Evolutionary conservation across 2,888 invertebrate species (phyloP).

Genomic region (Papilio protenor): DNA sequence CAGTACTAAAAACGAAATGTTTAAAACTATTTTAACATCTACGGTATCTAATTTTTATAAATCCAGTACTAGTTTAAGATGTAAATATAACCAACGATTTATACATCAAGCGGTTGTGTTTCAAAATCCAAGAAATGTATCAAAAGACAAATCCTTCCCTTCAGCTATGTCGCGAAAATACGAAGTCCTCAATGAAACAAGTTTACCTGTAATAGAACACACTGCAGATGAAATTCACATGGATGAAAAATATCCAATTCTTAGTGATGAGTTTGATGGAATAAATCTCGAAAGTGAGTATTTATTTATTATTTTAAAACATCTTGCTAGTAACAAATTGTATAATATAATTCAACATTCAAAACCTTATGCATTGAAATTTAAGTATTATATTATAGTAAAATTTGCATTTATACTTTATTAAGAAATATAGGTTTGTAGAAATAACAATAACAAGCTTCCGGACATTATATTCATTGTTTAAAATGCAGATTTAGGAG

Average conservation of each 20-base stretch:
- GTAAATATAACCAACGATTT: slow-evolving; percentile 4
- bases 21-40: slow-evolving; percentile 22
- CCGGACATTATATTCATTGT: not conserved
- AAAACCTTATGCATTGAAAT: too few relatives aligned
- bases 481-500: not conserved
- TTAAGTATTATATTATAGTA: too few relatives aligned
- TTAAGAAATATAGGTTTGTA: not conserved
- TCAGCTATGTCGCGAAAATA: slow-evolving; percentile 85
- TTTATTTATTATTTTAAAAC: not conserved
- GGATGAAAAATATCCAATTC: slow-evolving; percentile 63
- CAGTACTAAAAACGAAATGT: slow-evolving; percentile 17
- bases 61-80: slow-evolving; percentile 19
- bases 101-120: slow-evolving; percentile 15
- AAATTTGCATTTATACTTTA: not conserved
- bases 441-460: not conserved
- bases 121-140: slow-evolving; percentile 48
- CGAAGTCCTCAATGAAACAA: slow-evolving; percentile 88
- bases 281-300: slow-evolving; percentile 84
- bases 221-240: slow-evolving; percentile 86
- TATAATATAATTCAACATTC: not conserved
- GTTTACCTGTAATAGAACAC: slow-evolving; percentile 88
- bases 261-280: slow-evolving; percentile 86
- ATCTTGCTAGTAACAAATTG: not conserved
- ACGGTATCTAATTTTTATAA: slow-evolving; percentile 12
- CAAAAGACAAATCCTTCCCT: slow-evolving; percentile 60